Evolutionary conservation across 2,113 vertebrate species (phyloP).

Genomic region (Oryzias woworae): DNA sequence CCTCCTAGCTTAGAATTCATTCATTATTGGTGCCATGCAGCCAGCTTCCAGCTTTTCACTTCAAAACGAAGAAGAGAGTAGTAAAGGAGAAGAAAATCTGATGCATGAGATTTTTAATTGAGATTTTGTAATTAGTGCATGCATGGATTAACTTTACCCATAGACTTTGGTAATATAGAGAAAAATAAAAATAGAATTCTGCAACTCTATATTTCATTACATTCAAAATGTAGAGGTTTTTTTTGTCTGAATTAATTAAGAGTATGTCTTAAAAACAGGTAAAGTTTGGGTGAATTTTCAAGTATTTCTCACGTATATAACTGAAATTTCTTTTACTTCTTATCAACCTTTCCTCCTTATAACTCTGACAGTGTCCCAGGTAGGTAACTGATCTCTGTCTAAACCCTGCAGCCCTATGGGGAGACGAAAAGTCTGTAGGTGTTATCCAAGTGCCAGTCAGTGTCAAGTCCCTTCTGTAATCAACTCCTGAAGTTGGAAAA

Average conservation of each 20-base stretch:
- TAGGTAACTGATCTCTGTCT: conserved; percentile 62
- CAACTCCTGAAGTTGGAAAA: conserved; percentile 37
- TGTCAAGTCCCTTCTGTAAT: conserved; percentile 61
- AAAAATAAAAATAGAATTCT: no score
- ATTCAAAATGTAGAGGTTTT: no score
- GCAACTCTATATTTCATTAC: no score
- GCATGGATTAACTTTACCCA: no score
- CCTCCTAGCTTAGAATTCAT: conserved; percentile 61
- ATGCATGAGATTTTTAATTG: no score
- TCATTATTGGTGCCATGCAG: conserved; percentile 58
- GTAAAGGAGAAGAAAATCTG: no score
- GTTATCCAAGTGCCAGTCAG: conserved; percentile 58
- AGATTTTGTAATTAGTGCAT: no score
- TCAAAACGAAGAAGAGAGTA: no score
- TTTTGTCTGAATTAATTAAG: no score
- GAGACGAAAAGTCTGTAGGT: conserved; percentile 54
- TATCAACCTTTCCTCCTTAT: conserved; percentile 36
- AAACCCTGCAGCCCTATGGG: conserved; percentile 43
- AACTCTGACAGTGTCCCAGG: conserved; percentile 51
- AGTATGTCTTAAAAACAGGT: no score
- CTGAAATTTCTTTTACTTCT: conserved; percentile 39
- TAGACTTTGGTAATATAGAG: no score
- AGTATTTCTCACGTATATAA: conserved; percentile 1
- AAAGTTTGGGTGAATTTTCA: no score
- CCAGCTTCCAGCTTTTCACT: conserved; percentile 13